Evolutionary conservation across 1,140 invertebrate species (phyloP).

Genomic region (Brevipalpus yothersi): DNA sequence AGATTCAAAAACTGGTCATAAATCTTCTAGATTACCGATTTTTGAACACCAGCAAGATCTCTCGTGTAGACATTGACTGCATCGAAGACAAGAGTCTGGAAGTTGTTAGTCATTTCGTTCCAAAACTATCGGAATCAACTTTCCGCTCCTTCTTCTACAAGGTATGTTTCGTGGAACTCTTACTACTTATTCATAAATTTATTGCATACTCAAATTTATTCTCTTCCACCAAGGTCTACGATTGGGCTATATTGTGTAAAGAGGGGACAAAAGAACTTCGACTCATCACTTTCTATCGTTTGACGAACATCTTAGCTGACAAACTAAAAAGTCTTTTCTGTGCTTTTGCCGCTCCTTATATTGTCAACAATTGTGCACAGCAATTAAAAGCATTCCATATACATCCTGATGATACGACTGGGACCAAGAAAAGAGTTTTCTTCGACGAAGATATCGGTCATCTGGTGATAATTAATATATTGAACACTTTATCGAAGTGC

Average conservation of each 20-base stretch:
- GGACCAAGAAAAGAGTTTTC: no score
- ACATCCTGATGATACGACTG: not conserved
- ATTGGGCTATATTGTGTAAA: slow-evolving; percentile 34
- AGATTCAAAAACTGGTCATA: slow-evolving; percentile 2
- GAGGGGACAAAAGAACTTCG: slow-evolving; percentile 41
- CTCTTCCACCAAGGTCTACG: slow-evolving; percentile 29
- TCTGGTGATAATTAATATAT: slow-evolving; percentile 19
- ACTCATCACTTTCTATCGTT: slow-evolving; percentile 47
- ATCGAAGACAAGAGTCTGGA: slow-evolving; percentile 47
- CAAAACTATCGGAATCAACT: slow-evolving; percentile 61
- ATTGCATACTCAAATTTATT: not conserved
- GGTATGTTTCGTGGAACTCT: slow-evolving; percentile 11
- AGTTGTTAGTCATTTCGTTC: slow-evolving; percentile 42
- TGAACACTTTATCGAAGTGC: slow-evolving; percentile 44
- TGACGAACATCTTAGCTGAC: slow-evolving; percentile 48
- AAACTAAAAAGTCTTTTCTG: slow-evolving; percentile 64
- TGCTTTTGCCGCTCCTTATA: slow-evolving; percentile 56
- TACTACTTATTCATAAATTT: not conserved
- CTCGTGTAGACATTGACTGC: slow-evolving; percentile 18
- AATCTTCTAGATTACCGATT: slow-evolving; percentile 4
- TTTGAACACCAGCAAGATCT: not conserved
- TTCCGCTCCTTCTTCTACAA: slow-evolving; percentile 66
- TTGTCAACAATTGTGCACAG: slow-evolving; percentile 3
- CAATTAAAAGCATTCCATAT: not conserved
- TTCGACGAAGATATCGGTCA: not conserved